Base-by-base conservation (phyloP, 2,797 vertebrate genomes). In the Schizopygopsis malacanthus region DNA sequence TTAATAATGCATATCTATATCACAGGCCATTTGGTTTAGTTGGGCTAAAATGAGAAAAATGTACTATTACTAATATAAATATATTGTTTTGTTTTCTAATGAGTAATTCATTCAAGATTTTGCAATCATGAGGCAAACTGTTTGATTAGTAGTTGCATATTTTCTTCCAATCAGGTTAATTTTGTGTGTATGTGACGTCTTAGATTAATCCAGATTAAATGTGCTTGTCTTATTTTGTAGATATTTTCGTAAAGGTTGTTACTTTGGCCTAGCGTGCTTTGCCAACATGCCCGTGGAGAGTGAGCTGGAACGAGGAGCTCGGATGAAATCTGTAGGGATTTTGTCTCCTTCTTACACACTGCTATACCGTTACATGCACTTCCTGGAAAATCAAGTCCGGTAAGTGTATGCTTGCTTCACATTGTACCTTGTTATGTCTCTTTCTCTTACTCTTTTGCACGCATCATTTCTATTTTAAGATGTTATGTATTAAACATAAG, bases 221-320 rank as follows among this genome's bases (percentile, higher is more conserved):
- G 37, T 52, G 47, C 52, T 85, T 52, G 63, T 85, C 69, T 85
- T 0, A 69, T 15, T 81, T 25, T 54, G 76, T 86, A 99, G 98
- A 94, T 99, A 99, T 93, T 99, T 99, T 92, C 97, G 98, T 50
- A 99, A 99, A 90, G 98, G 97, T 67, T 93, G 94, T 84, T 99
- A 96, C 94, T 99, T 99, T 2, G 98, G 98, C 45, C 95, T 99
- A 93, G 98, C 98, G 28, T 99, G 98, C 91, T 99, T 99, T 39
- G 98, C 98, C 45, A 99, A 99, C 94, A 99, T 99, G 97, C 97
- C 98, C 0, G 98, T 99, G 93, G 98, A 99, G 91, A 99, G 97
- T 0, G 97, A 98, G 93, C 91, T 98, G 89, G 98, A 99, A 90
- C 96, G 98, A 2, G 98, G 98, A 0, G 98, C 98, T 0, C 95